These are phyloP conservation scores for Beris chalybata DNA, from an alignment of 2,888 invertebrate genomes.

Conservation along the genomic window DNA sequence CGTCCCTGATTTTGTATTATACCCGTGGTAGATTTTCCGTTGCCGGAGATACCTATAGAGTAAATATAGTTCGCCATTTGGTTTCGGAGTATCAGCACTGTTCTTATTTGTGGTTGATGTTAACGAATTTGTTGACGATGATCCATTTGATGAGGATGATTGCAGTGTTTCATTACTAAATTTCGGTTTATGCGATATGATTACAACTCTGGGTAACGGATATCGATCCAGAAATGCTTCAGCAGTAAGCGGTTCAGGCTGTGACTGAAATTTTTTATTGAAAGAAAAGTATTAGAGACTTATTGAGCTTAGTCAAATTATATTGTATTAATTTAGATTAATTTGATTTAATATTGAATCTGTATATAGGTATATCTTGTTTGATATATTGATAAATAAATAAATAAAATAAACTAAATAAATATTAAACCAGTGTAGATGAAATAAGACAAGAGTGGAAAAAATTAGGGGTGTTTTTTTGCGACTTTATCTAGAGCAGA, in stretches of 20 bases:
- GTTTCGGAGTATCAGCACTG: slow-evolving; percentile 37
- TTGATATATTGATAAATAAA: too few relatives aligned
- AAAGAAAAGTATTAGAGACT: background rate
- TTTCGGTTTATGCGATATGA: slow-evolving; percentile 50
- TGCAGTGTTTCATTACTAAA: slow-evolving; percentile 53
- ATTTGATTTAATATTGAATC: too few relatives aligned
- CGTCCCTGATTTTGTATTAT: slow-evolving; percentile 52
- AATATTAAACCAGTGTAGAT: too few relatives aligned
- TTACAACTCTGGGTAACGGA: slow-evolving; percentile 53
- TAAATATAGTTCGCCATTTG: slow-evolving; percentile 51
- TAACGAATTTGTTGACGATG: slow-evolving; percentile 51
- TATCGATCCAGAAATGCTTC: slow-evolving; percentile 54
- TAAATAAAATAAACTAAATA: too few relatives aligned
- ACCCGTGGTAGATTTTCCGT: slow-evolving; percentile 54
- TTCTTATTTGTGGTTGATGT: slow-evolving; percentile 43
- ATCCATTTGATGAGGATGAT: slow-evolving; percentile 54
- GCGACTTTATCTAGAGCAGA: too few relatives aligned
- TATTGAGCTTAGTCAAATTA: too few relatives aligned
- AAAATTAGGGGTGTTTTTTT: too few relatives aligned
- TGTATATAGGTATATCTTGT: too few relatives aligned
- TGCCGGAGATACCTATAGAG: slow-evolving; percentile 53
- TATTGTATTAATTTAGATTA: too few relatives aligned
- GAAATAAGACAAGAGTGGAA: too few relatives aligned
- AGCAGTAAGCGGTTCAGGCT: slow-evolving; percentile 52
- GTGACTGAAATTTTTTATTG: slow-evolving; percentile 43